These are phyloP conservation scores for Corythoichthys intestinalis DNA, from an alignment of 2,113 vertebrate species.

Conservation along the genomic window DNA sequence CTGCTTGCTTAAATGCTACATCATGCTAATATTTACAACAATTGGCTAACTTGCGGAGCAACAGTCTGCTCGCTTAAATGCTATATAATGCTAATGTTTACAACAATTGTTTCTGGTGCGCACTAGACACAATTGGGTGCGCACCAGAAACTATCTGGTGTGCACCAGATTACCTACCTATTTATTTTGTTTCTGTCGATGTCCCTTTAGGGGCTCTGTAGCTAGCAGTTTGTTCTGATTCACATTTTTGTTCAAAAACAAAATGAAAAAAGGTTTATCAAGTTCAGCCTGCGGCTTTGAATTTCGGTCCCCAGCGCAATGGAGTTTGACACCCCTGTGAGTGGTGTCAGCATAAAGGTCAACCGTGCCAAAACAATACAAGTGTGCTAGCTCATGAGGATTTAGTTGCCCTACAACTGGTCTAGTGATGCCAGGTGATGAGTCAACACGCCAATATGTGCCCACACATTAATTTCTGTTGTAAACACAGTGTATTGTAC, in stretches of 20 bases:
- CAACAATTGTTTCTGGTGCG: too few relatives aligned
- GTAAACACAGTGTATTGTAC: not conserved
- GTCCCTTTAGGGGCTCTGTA: too few relatives aligned
- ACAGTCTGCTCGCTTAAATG: too few relatives aligned
- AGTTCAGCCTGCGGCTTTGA: not conserved
- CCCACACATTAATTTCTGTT: not conserved
- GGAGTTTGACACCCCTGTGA: not conserved
- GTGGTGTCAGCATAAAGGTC: slow-evolving; percentile 1
- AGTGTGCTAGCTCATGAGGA: slow-evolving; percentile 1
- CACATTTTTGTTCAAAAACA: not conserved
- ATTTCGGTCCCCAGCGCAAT: not conserved
- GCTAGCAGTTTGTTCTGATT: not conserved
- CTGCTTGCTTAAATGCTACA: too few relatives aligned
- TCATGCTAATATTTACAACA: too few relatives aligned
- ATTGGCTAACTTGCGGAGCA: too few relatives aligned
- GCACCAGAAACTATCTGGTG: too few relatives aligned
- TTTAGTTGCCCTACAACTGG: not conserved
- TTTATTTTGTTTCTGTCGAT: too few relatives aligned
- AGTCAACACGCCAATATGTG: not conserved
- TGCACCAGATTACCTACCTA: too few relatives aligned
- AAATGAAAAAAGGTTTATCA: not conserved
- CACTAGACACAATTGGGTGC: too few relatives aligned
- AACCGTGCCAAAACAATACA: not conserved
- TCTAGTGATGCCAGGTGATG: not conserved
- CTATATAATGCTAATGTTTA: too few relatives aligned